These are phyloP conservation scores for Rhinopomastus cyanomelas DNA, from an alignment of 2,113 vertebrate genomes.

Conservation along the genomic window DNA sequence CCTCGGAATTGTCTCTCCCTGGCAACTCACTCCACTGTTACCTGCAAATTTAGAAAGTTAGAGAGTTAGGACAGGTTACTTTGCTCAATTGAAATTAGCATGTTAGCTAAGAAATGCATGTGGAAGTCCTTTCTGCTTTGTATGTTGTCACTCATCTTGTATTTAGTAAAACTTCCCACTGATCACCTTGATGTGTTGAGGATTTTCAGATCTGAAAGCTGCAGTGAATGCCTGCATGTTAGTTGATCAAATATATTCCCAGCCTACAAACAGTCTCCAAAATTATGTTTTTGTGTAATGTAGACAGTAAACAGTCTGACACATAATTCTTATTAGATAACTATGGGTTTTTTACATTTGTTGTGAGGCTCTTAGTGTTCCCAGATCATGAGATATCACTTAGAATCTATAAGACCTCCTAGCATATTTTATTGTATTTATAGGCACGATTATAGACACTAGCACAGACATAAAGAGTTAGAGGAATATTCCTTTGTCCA, in stretches of 20 bases:
- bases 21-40: accelerated
- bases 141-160: neutral
- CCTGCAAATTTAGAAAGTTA: neutral
- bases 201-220: neutral
- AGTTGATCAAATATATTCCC: neutral
- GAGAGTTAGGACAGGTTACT: neutral
- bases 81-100: neutral
- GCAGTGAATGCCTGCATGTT: neutral
- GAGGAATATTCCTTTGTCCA: neutral
- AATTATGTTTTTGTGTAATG: neutral
- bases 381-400: neutral
- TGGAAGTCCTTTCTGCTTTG: neutral
- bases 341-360: neutral
- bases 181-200: neutral
- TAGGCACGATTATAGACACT: neutral
- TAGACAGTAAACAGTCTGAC: neutral
- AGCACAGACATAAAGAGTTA: neutral
- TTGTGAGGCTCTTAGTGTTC: neutral
- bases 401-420: neutral
- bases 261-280: neutral
- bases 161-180: neutral
- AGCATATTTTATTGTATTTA: neutral
- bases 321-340: neutral
- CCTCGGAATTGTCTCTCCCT: neutral
- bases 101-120: neutral